phyloP scores from a whole-genome alignment of 2,888 invertebrate genomes.

The Trissoscelio sp. region DNA sequence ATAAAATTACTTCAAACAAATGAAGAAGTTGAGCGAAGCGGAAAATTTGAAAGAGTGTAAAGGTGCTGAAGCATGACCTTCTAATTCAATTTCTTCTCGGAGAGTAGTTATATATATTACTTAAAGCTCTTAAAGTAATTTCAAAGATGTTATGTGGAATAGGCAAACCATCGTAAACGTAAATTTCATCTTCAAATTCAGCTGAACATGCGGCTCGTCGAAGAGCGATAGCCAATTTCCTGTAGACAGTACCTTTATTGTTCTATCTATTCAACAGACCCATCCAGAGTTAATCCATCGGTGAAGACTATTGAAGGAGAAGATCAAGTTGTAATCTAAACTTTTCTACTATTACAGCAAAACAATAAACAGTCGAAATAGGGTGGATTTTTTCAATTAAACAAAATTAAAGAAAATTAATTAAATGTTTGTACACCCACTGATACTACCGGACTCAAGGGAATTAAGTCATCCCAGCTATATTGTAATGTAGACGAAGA shows the following conservation, averaged over 20 bases:
- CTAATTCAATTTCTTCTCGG: conserved; percentile 6
- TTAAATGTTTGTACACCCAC: conserved; percentile 39
- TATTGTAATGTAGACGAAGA: conserved; percentile 36
- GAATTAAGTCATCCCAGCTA: conserved; percentile 47
- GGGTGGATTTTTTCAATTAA: conserved; percentile 29
- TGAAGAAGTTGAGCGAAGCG: background rate
- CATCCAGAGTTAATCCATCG: conserved; percentile 54
- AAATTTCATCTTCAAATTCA: conserved; percentile 60
- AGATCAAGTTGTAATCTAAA: conserved; percentile 34
- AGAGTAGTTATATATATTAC: conserved; percentile 33
- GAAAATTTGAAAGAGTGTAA: background rate
- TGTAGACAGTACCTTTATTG: conserved; percentile 50
- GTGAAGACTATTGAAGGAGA: conserved; percentile 3
- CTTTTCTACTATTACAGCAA: background rate
- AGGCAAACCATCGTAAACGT: conserved; percentile 52
- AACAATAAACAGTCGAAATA: conserved; percentile 7
- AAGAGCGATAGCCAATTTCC: conserved; percentile 69
- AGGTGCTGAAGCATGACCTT: background rate
- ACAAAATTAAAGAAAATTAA: conserved; percentile 49
- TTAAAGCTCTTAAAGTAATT: conserved; percentile 24
- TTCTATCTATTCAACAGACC: conserved; percentile 16
- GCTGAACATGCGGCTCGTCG: conserved; percentile 57
- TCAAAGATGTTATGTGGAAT: conserved; percentile 32
- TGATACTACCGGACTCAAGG: conserved; percentile 24
- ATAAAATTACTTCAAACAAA: too few species aligned